A percentile compares a stretch with the other conserved stretches of the same genome.
phyloP scores from a whole-genome alignment of 1,140 invertebrate species.

The Sitophilus oryzae region DNA sequence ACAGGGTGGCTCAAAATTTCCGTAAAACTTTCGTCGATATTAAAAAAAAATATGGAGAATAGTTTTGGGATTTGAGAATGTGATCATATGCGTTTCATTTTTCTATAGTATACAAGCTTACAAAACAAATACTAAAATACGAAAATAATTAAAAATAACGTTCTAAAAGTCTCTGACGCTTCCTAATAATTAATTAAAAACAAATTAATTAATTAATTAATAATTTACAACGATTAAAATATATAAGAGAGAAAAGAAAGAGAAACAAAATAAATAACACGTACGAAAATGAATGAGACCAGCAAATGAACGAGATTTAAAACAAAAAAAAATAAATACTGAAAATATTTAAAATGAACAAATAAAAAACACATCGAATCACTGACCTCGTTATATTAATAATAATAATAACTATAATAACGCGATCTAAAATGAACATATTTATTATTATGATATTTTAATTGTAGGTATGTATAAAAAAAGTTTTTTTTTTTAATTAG shows the following conservation, averaged over 20 bases:
- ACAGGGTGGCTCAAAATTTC: constrained; percentile 3
- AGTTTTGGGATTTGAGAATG: constrained; percentile 33
- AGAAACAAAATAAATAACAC: constrained; percentile 38
- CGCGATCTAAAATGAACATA: too few species aligned
- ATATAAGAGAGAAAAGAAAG: background rate
- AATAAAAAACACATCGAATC: too few species aligned
- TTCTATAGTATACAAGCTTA: too few species aligned
- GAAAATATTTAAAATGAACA: too few species aligned
- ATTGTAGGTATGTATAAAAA: too few species aligned
- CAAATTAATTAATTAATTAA: background rate
- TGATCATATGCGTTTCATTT: constrained; percentile 1
- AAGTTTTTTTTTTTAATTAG: too few species aligned
- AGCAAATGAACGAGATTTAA: constrained; percentile 38
- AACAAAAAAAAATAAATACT: too few species aligned
- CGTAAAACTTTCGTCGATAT: constrained; percentile 8
- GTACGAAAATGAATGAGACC: constrained; percentile 40
- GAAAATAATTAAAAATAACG: background rate
- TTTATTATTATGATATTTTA: too few species aligned
- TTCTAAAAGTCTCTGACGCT: background rate
- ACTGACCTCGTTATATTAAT: constrained; percentile 37
- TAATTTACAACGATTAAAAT: constrained; percentile 2
- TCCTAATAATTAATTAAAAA: constrained; percentile 1
- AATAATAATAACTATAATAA: too few species aligned
- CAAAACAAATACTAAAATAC: background rate
- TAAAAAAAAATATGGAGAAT: too few species aligned